Conservation (phyloP, 2,888 invertebrate species). For the Congeria kusceri region DNA sequence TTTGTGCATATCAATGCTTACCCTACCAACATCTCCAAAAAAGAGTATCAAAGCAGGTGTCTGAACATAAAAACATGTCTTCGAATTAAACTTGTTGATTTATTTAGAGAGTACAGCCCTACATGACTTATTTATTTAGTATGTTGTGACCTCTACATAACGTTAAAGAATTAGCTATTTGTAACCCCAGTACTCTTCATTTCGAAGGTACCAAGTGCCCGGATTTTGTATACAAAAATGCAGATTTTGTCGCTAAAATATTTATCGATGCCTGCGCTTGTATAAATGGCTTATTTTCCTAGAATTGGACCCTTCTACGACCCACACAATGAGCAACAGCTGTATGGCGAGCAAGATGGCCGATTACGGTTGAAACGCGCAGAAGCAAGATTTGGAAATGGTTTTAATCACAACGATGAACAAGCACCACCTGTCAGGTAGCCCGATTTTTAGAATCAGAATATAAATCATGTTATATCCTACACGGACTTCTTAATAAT, state of each 20-base stretch:
- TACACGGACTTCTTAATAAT: too few species aligned
- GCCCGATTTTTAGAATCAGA: too few species aligned
- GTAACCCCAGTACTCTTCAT: not conserved
- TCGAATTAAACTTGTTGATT: too few species aligned
- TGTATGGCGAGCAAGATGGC: slow-evolving; percentile 67
- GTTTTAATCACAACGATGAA: not conserved
- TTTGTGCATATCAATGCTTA: too few species aligned
- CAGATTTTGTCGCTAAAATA: slow-evolving; percentile 6
- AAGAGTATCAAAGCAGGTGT: too few species aligned
- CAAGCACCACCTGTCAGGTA: not conserved
- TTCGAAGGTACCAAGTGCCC: slow-evolving; percentile 38
- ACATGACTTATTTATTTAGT: too few species aligned
- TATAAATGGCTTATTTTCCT: slow-evolving; percentile 70
- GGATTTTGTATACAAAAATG: slow-evolving; percentile 60
- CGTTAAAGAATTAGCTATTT: too few species aligned
- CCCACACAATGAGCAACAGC: slow-evolving; percentile 69
- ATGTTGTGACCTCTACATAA: too few species aligned
- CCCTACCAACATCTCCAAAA: too few species aligned
- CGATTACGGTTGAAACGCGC: slow-evolving; percentile 55
- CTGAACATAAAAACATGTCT: too few species aligned
- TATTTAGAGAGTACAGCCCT: too few species aligned
- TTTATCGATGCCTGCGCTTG: not conserved
- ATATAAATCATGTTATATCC: too few species aligned
- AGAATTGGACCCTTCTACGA: slow-evolving; percentile 71
- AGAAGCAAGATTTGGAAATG: slow-evolving; percentile 14